phyloP scores from a whole-genome alignment of 2,888 invertebrate genomes.

The Hydrotaea diabolus region DNA sequence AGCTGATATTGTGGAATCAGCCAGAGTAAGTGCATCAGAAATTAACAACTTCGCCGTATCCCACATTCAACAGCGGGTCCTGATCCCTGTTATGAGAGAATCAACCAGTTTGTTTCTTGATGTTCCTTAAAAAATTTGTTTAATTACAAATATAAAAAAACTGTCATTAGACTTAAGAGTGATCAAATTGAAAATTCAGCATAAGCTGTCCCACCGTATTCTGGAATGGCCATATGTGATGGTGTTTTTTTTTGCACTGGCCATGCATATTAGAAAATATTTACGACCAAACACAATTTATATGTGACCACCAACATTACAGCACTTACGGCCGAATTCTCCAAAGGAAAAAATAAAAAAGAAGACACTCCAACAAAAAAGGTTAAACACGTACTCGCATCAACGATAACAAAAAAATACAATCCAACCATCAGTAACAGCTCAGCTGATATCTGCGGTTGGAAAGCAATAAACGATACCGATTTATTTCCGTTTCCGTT shows the following conservation, averaged over 20 bases:
- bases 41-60: too few relatives aligned
- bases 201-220: constrained; percentile 7
- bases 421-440: constrained; percentile 51
- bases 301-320: constrained; percentile 37
- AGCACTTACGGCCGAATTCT: constrained; percentile 37
- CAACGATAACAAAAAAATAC: constrained; percentile 3
- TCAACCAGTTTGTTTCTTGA: too few relatives aligned
- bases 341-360: neutral
- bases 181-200: too few relatives aligned
- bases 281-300: constrained; percentile 52
- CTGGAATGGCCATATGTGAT: neutral
- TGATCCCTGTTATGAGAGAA: too few relatives aligned
- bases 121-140: too few relatives aligned
- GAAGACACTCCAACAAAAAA: constrained; percentile 52
- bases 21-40: too few relatives aligned
- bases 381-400: constrained; percentile 65
- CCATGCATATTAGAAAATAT: constrained; percentile 13
- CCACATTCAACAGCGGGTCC: too few relatives aligned
- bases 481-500: constrained; percentile 62
- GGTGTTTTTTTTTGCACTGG: neutral
- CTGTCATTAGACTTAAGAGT: too few relatives aligned
- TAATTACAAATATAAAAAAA: too few relatives aligned
- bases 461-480: constrained; percentile 64
- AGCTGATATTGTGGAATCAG: too few relatives aligned
- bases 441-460: constrained; percentile 66